These are phyloP conservation scores for Portevinia maculata DNA, from an alignment of 2,888 invertebrate species.

Conservation along the genomic window DNA sequence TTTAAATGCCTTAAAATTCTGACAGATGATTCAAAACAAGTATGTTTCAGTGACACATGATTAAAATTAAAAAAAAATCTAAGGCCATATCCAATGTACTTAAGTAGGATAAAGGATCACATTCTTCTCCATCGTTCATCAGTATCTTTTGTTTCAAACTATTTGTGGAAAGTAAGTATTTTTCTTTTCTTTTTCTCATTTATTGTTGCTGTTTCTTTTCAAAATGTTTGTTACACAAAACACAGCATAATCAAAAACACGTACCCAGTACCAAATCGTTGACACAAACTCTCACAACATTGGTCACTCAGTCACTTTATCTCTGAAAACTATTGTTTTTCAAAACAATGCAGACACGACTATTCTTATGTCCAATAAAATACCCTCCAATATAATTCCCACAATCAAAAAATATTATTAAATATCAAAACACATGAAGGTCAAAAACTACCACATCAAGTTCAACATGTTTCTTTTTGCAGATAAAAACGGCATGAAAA, in stretches of 20 bases:
- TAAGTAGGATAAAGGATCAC: neutral
- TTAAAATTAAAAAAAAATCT: too few species aligned
- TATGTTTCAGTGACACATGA: too few species aligned
- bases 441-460: slow-evolving; percentile 8
- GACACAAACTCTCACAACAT: slow-evolving; percentile 54
- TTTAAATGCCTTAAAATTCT: too few species aligned
- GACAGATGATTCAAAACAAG: too few species aligned
- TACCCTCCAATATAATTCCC: neutral
- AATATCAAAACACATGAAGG: slow-evolving; percentile 32
- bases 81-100: neutral
- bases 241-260: slow-evolving; percentile 1
- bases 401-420: slow-evolving; percentile 15
- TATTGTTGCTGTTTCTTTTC: slow-evolving; percentile 14
- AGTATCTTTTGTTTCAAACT: slow-evolving; percentile 6
- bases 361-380: neutral
- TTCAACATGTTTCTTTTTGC: slow-evolving; percentile 42
- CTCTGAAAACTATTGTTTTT: neutral
- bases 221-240: slow-evolving; percentile 6
- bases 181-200: slow-evolving; percentile 3
- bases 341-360: neutral
- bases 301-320: slow-evolving; percentile 16
- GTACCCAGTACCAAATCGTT: slow-evolving; percentile 5
- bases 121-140: neutral
- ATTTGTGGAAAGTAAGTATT: slow-evolving; percentile 38
- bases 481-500: slow-evolving; percentile 22